Evolutionary conservation across 2,888 invertebrate genomes (phyloP), one percentile per base, ranked within the genome.

Genomic region (Eupsilia transversa): DNA sequence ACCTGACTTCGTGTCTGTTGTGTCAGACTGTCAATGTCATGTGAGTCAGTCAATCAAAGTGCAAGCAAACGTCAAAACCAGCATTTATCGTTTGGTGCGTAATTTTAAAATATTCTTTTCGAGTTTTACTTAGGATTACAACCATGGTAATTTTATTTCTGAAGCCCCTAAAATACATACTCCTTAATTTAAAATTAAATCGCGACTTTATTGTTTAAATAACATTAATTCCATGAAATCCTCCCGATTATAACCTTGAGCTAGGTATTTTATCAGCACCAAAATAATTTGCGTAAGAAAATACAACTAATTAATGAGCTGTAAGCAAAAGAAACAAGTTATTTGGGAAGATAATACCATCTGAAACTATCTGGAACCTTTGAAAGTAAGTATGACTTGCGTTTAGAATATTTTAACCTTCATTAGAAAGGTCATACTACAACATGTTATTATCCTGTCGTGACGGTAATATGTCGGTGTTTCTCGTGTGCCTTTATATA

Each of bases 351-450:
- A 57, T 17, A 35, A n/a, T 54, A 61, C n/a, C 27, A 49, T 70
- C 35, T 72, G 30, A 43, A 82, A 72, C 38, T 56, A 23, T 56
- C 64, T 60, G 46, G 52, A 65, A 61, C 14, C 33, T 0, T 49
- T 2, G 14, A 41, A 72, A 72, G 87, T 85, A 69, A 86, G 86
- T 85, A 78, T 74, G 65, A 73, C 64, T 68, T 69, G 59, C 65
- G 60, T 74, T 79, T 74, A 72, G 54, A 74, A 63, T 72, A 71
- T 69, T 59, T 33, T 79, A 68, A 87, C 81, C 81, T 84, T 87
- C 80, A 49, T 9, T 56, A 56, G 1, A 27, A 79, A 84, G 84
- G 87, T 82, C 82, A 70, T 70, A 38, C 67, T 41, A 52, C 69
- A 66, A 63, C 61, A 63, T 59, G 81, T 63, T 84, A 73, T 38